Base-by-base conservation (phyloP, 30 jellyfish, hydroid and myxozoan species). In the Cassiopea xamachana region DNA sequence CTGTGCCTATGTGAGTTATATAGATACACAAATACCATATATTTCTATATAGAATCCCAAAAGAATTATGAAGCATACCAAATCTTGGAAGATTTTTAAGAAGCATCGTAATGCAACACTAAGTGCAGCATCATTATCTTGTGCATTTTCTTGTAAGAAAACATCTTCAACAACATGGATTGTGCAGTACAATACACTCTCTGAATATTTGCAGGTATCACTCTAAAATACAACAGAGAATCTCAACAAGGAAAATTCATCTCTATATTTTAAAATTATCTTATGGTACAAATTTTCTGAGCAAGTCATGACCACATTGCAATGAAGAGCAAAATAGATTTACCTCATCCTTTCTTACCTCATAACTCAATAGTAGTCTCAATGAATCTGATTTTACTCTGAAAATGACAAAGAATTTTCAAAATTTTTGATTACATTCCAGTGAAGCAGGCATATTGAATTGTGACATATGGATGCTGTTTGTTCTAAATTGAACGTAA, bases 71-170 rank as follows among this genome's bases (percentile, higher is more conserved):
- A 45, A 1, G 18, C 94, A 73, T 71, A 87, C 94, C 94, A 87
- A 68, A 76, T 87, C 89, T 19, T 87, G 84, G 64, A 87, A 87
- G 27, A 87, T 58, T 55, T 87, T 87, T 5, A 61, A 87, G 62
- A 76, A 87, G 77, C 94, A 87, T 87, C 94, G 76, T 48, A 87
- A 80, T 44, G 94, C 89, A 44, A 75, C 76, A 27, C 62, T 89
- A 76, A 75, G 77, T n/a, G 94, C 87, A 7, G 82, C 39, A 80
- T 62, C 75, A 55, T 43, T 77, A 46, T 76, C 94, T 15, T 2
- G 43, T 14, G 45, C 1, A 1, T 69, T 7, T 46, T 46, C 50
- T 9, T 79, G 60, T 74, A 76, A 49, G 47, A 87, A 73, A 14
- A 89, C 59, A n/a, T 77, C 94, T 43, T 76, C 89, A 47, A 87